Evolutionary conservation across 2,797 vertebrate genomes (phyloP), one percentile per base, ranked within the genome.

Genomic region (Lacerta agilis): DNA sequence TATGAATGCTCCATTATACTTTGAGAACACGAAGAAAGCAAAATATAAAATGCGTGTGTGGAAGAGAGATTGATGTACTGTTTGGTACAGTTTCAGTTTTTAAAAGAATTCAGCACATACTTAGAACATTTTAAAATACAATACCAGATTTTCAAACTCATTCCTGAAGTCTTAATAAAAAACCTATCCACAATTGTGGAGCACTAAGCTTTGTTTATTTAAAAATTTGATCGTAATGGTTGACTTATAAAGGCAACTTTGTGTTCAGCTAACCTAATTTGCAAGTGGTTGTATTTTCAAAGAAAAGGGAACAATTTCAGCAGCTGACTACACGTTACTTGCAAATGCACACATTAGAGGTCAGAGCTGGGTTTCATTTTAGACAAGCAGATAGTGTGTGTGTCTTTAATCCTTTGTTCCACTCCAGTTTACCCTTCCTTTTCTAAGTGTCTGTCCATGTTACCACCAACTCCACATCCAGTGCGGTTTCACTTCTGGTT

Each of bases 91-190:
- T 17, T 33, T 64, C 58, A 23, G 5, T 58, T 49, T 83, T 58
- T 20, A 38, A 43, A 80, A 67, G 75, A 76, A 83, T 77, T 83
- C 43, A 38, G 17, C 80, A 77, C 43, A 83, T 78, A 82, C 20
- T 43, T 72, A n/a, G 43, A 72, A 49, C 41, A 67, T 77, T 67
- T 67, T 49, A 83, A 81, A 75, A 75, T 17, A 64, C 41, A 83
- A 66, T 69, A 77, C 33, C 81, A 69, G 27, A 88, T 67, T 77
- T 78, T 17, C 33, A 58, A 69, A 71, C 17, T 58, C 33, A 38
- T 69, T 87, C 55, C 61, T 55, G 43, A 83, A 69, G 29, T 8
- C 36, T 29, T 55, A 79, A 86, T 38, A 38, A 79, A 85, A 85
- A 86, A 55, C 71, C 43, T 10, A 79, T 38, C 10, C 66, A 49